These are phyloP conservation scores for Athetis lepigone DNA, from an alignment of 2,888 invertebrate species.

Conservation along the genomic window DNA sequence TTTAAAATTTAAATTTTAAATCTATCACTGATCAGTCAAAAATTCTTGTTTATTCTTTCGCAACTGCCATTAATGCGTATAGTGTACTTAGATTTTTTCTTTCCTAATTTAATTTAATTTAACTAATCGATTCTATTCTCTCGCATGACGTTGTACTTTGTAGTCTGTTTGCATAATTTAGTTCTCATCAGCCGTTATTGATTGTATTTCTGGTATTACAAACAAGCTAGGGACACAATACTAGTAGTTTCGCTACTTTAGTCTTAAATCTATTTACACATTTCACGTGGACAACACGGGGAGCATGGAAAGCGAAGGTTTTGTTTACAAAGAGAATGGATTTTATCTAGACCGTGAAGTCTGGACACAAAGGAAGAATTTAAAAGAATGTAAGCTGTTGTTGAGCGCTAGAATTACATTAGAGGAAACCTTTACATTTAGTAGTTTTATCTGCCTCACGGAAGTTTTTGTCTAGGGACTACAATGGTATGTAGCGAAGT, in stretches of 20 bases:
- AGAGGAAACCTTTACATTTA: neutral
- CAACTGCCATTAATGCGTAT: neutral
- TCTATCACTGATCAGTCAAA: neutral
- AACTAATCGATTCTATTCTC: neutral
- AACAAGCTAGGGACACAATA: neutral
- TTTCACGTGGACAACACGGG: constrained; percentile 25
- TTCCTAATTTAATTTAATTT: too few relatives aligned
- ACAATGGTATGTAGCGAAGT: too few relatives aligned
- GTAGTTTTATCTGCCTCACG: neutral
- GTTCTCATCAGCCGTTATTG: neutral
- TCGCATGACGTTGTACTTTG: neutral
- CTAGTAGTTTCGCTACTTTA: neutral
- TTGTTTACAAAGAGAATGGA: constrained; percentile 45
- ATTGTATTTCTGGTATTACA: neutral
- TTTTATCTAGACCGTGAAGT: constrained; percentile 53
- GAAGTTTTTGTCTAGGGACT: neutral
- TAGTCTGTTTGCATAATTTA: neutral
- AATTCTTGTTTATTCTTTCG: neutral
- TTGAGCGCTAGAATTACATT: constrained; percentile 22
- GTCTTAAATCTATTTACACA: neutral
- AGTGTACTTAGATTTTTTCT: neutral
- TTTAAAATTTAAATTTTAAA: too few relatives aligned
- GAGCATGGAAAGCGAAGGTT: constrained; percentile 27
- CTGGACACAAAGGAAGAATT: constrained; percentile 41
- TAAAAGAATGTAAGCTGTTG: constrained; percentile 33